A percentile compares a stretch with the other conserved stretches of the same genome.
Conservation (phyloP, 2,797 vertebrate genomes). For the Hydrophis major region DNA sequence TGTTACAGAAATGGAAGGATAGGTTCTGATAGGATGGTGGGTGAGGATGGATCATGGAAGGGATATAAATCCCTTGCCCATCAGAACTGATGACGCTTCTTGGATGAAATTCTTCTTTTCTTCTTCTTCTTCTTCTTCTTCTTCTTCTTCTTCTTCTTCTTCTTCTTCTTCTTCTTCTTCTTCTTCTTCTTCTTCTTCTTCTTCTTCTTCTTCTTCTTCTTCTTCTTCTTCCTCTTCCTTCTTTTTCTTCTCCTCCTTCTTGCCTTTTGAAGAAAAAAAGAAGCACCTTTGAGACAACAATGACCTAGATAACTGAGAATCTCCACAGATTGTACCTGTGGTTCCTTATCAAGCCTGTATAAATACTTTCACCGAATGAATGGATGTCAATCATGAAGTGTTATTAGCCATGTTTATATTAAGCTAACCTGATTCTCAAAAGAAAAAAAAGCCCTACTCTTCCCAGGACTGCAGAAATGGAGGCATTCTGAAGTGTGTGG, state of each 20-base stretch:
- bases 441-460: not conserved
- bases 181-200: too few relatives aligned
- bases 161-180: accelerated
- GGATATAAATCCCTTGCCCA: too few relatives aligned
- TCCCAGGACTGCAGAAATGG: not conserved
- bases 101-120: not conserved
- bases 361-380: not conserved
- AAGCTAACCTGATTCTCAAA: not conserved
- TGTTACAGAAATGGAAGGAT: not conserved
- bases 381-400: not conserved
- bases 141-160: too few relatives aligned
- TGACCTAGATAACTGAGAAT: not conserved
- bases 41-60: not conserved
- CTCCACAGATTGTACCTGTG: not conserved
- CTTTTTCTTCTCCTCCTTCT: too few relatives aligned
- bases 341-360: not conserved
- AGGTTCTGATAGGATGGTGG: not conserved
- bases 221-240: too few relatives aligned
- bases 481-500: not conserved
- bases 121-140: too few relatives aligned
- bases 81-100: not conserved
- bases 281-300: not conserved
- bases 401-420: not conserved
- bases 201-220: too few relatives aligned
- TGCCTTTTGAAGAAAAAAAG: not conserved